phyloP scores from a whole-genome alignment of 1,140 invertebrate species.

The Microplitis mediator region DNA sequence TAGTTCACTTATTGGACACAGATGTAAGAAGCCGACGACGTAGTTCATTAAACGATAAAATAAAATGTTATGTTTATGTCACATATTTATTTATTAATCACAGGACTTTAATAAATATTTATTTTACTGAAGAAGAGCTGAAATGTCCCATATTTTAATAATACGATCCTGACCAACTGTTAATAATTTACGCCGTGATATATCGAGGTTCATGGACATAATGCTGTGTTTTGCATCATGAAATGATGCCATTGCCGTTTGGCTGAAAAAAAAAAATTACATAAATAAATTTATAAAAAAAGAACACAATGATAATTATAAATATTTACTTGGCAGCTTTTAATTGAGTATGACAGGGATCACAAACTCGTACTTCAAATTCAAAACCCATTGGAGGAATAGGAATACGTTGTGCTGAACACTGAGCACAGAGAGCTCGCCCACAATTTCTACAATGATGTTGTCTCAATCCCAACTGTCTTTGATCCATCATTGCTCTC shows the following conservation, averaged over 20 bases:
- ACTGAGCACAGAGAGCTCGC: slow-evolving; percentile 89
- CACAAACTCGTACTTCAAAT: slow-evolving; percentile 95
- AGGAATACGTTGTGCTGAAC: slow-evolving; percentile 84
- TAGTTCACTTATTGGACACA: too few species aligned
- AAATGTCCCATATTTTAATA: slow-evolving; percentile 88
- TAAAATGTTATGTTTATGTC: background rate
- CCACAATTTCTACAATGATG: slow-evolving; percentile 92
- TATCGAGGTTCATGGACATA: slow-evolving; percentile 87
- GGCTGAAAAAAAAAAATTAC: slow-evolving; percentile 62
- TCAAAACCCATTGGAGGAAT: slow-evolving; percentile 98
- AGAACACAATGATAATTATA: background rate
- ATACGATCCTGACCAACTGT: slow-evolving; percentile 93
- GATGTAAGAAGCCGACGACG: background rate
- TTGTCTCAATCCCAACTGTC: slow-evolving; percentile 87
- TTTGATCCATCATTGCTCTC: slow-evolving; percentile 96
- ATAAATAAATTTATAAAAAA: slow-evolving; percentile 4
- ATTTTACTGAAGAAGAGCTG: slow-evolving; percentile 63
- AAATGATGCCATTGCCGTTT: slow-evolving; percentile 89
- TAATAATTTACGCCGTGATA: slow-evolving; percentile 80
- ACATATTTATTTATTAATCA: slow-evolving; percentile 6
- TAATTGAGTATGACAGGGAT: slow-evolving; percentile 83
- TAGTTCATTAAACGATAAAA: background rate
- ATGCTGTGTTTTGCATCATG: slow-evolving; percentile 95
- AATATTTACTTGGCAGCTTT: slow-evolving; percentile 82
- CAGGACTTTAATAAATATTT: background rate